phyloP scores from a whole-genome alignment of 2,888 invertebrate genomes.

The Prostheceraeus crozeri region DNA sequence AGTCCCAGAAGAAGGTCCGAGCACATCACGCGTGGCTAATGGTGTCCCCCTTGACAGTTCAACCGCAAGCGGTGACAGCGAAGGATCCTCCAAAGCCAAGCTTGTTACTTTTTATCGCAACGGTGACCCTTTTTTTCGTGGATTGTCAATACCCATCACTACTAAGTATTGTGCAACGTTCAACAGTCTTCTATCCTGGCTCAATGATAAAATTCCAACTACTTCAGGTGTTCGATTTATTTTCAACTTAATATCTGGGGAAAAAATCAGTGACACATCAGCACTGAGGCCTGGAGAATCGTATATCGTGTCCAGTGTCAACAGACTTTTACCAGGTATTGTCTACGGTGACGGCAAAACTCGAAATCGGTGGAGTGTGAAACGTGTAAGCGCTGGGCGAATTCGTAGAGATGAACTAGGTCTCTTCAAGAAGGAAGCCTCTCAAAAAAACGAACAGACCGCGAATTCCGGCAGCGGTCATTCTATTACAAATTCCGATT shows the following conservation, averaged over 20 bases:
- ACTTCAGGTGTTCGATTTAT: constrained; percentile 80
- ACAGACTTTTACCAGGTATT: constrained; percentile 59
- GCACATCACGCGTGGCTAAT: no score
- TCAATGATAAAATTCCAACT: constrained; percentile 76
- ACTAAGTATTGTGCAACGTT: constrained; percentile 76
- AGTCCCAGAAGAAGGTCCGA: no score
- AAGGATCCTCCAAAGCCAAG: no score
- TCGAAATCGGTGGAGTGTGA: constrained; percentile 58
- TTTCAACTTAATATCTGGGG: constrained; percentile 78
- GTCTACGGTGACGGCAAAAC: constrained; percentile 47
- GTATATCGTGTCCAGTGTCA: constrained; percentile 84
- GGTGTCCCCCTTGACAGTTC: no score
- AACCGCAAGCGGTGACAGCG: no score
- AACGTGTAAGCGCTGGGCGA: constrained; percentile 42
- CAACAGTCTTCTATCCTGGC: constrained; percentile 74
- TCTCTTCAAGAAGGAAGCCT: constrained; percentile 41
- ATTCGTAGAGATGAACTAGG: constrained; percentile 44
- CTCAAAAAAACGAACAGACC: not conserved
- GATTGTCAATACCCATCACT: constrained; percentile 77
- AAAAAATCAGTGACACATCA: constrained; percentile 64
- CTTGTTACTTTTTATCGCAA: constrained; percentile 81
- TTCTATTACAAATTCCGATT: constrained; percentile 33
- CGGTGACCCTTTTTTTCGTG: constrained; percentile 83
- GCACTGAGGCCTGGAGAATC: constrained; percentile 66
- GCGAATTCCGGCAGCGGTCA: not conserved